These are phyloP conservation scores for Eilema griseolum DNA, from an alignment of 2,888 invertebrate genomes.

Conservation along the genomic window DNA sequence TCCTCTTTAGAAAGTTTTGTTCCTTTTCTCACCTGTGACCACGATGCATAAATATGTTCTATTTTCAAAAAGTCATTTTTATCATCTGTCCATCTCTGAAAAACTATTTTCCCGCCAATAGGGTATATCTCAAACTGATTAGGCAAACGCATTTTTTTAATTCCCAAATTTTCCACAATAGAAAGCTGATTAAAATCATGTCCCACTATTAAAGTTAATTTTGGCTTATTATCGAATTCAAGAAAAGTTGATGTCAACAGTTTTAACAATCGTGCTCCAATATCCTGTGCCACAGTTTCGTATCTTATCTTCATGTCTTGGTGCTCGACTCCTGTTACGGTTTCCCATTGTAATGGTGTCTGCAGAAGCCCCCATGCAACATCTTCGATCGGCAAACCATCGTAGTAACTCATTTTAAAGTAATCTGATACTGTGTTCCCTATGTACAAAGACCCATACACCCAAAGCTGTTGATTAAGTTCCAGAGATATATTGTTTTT, in stretches of 20 bases:
- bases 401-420: conserved; percentile 41
- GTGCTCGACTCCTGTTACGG: conserved; percentile 31
- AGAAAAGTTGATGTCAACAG: conserved; percentile 31
- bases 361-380: conserved; percentile 43
- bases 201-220: conserved; percentile 37
- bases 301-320: conserved; percentile 39
- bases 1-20: conserved; percentile 21
- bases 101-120: conserved; percentile 43
- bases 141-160: conserved; percentile 29
- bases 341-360: conserved; percentile 33
- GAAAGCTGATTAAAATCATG: conserved; percentile 44
- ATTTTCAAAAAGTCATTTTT: conserved; percentile 44
- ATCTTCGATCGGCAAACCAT: conserved; percentile 31
- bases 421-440: conserved; percentile 25
- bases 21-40: conserved; percentile 35
- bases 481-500: conserved; percentile 23
- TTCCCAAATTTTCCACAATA: conserved; percentile 25
- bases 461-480: conserved; percentile 23
- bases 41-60: conserved; percentile 38
- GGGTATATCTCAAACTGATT: conserved; percentile 40
- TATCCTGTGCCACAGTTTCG: conserved; percentile 35
- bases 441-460: conserved; percentile 26
- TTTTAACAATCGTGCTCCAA: conserved; percentile 27
- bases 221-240: conserved; percentile 31
- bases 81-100: conserved; percentile 42